phyloP scores from a whole-genome alignment of 2,113 vertebrate species.

The Scopus umbretta region DNA sequence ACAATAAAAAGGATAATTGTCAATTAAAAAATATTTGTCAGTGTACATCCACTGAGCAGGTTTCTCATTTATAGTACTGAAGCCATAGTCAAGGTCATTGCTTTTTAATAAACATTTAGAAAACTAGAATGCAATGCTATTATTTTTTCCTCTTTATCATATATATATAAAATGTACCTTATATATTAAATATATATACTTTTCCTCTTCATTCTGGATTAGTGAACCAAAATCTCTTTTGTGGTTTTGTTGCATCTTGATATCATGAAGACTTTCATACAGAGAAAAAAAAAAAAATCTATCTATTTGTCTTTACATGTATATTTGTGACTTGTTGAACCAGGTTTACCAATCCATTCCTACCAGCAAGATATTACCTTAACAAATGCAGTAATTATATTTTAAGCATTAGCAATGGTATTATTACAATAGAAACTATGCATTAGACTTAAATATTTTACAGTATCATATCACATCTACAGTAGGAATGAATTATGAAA shows the following conservation, averaged over 20 bases:
- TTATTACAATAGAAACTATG: background rate
- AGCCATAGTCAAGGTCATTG: background rate
- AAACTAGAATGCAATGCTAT: background rate
- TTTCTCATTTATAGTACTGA: background rate
- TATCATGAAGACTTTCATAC: background rate
- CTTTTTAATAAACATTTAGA: background rate
- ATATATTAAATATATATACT: background rate
- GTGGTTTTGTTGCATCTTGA: background rate
- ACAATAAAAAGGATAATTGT: background rate
- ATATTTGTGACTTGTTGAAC: background rate
- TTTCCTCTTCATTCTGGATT: background rate
- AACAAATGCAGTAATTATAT: background rate
- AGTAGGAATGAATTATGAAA: background rate
- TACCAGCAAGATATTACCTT: background rate
- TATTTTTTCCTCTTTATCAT: background rate
- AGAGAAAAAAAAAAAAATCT: background rate
- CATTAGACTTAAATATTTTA: background rate
- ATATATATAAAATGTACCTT: background rate
- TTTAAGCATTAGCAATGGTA: background rate
- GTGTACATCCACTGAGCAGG: background rate
- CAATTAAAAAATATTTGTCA: background rate
- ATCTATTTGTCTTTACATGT: accelerated
- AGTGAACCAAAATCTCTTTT: background rate
- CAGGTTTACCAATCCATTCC: background rate
- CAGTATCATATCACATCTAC: background rate